A percentile compares a stretch with the other conserved stretches of the same genome.
Evolutionary conservation across 2,888 invertebrate species (phyloP).

Genomic region (Xanthorhoe spadicearia): DNA sequence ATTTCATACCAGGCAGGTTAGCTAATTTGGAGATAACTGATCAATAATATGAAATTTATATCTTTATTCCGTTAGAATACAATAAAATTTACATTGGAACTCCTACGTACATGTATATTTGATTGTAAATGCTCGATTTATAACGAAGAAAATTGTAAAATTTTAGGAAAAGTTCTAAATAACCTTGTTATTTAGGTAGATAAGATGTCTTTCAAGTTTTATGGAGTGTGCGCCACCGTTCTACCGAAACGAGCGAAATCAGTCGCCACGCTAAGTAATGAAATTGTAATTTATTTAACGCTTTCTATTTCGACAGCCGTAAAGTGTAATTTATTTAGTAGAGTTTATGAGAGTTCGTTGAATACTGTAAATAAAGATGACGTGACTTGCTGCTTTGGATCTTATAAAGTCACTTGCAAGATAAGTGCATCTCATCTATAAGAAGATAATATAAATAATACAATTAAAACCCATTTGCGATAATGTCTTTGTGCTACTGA

Average conservation of each 20-base stretch:
- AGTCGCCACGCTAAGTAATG: constrained; percentile 34
- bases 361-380: constrained; percentile 2
- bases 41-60: background rate
- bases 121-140: background rate
- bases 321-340: constrained; percentile 17
- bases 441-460: no score
- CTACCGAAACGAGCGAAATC: constrained; percentile 22
- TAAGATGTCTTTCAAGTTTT: constrained; percentile 21
- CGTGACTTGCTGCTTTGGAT: background rate
- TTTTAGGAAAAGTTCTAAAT: background rate
- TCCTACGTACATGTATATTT: no score
- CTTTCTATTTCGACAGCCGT: constrained; percentile 19
- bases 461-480: background rate
- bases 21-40: background rate
- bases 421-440: no score
- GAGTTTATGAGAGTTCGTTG: constrained; percentile 17
- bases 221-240: constrained; percentile 19
- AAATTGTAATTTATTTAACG: constrained; percentile 35
- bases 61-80: background rate
- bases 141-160: background rate
- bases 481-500: background rate
- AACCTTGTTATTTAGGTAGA: background rate
- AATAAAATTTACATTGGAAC: no score
- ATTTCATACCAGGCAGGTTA: background rate
- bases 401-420: no score